Conservation (phyloP, 2,113 vertebrate species). For the Carassius carassius region DNA sequence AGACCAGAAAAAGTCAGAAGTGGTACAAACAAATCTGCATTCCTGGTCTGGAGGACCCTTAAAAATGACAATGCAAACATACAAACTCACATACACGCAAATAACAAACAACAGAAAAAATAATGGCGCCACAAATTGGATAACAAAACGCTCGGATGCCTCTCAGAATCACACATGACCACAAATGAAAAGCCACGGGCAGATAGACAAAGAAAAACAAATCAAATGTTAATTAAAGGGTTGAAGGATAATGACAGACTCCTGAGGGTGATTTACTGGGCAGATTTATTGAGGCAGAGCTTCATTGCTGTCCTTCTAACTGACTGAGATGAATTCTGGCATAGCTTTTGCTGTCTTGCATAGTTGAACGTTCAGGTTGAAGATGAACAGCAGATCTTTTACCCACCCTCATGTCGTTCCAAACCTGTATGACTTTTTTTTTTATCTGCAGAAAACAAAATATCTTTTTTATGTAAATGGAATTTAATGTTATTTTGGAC, state of each 20-base stretch:
- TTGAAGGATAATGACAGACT: slow-evolving; percentile 21
- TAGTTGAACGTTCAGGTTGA: neutral
- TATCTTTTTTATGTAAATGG: neutral
- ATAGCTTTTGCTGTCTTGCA: neutral
- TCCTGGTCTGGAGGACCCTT: neutral
- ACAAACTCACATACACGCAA: neutral
- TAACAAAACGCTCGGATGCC: neutral
- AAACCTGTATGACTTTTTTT: neutral
- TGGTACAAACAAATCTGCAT: slow-evolving; percentile 8
- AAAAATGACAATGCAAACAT: neutral
- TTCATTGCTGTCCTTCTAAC: slow-evolving; percentile 13
- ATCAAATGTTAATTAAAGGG: slow-evolving; percentile 9
- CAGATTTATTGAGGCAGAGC: neutral
- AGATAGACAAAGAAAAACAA: slow-evolving; percentile 20
- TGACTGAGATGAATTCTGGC: slow-evolving; percentile 5
- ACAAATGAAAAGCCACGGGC: slow-evolving; percentile 28
- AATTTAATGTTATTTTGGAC: neutral
- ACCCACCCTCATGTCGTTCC: neutral
- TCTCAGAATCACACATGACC: slow-evolving; percentile 18
- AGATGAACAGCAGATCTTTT: neutral
- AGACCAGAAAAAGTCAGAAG: neutral
- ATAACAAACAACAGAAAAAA: neutral
- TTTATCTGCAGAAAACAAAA: slow-evolving; percentile 1
- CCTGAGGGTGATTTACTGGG: neutral
- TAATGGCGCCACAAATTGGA: neutral